A percentile compares a stretch with the other conserved stretches of the same genome.
These are phyloP conservation scores for Ametastegia equiseti DNA, from an alignment of 2,888 invertebrate genomes.

Conservation along the genomic window DNA sequence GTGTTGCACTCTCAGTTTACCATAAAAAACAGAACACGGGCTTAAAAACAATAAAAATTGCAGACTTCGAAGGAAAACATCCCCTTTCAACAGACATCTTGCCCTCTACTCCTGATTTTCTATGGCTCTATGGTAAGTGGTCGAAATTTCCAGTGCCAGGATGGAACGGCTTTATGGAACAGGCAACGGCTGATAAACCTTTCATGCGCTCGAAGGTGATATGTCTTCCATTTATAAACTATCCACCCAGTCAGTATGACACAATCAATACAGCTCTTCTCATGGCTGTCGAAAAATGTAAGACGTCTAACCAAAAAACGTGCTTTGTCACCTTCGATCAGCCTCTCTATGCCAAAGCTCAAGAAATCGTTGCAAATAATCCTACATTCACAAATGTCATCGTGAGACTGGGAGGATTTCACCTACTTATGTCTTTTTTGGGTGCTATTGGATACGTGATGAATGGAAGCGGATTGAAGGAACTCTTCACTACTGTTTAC, in stretches of 20 bases:
- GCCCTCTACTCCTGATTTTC: constrained; percentile 51
- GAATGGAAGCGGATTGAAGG: too few species aligned
- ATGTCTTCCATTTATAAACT: constrained; percentile 55
- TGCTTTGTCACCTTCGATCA: too few species aligned
- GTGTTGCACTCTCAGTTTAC: constrained; percentile 51
- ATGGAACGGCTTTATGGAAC: not conserved
- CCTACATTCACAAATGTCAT: too few species aligned
- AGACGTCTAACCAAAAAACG: constrained; percentile 32
- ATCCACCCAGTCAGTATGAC: constrained; percentile 54
- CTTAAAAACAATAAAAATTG: constrained; percentile 54
- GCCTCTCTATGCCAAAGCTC: constrained; percentile 1
- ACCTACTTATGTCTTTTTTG: too few species aligned
- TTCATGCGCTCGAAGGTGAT: constrained; percentile 52
- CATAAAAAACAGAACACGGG: constrained; percentile 54
- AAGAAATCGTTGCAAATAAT: constrained; percentile 5
- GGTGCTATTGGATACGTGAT: too few species aligned
- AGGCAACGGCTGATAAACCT: constrained; percentile 8
- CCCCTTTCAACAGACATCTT: constrained; percentile 55
- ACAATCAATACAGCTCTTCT: constrained; percentile 57
- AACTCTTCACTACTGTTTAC: constrained; percentile 52
- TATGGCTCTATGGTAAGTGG: constrained; percentile 57
- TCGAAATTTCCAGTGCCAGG: constrained; percentile 48
- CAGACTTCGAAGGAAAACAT: constrained; percentile 53
- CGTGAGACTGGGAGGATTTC: too few species aligned
- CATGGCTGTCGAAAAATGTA: constrained; percentile 54